These are phyloP conservation scores for Sturnus vulgaris DNA, from an alignment of 2,113 vertebrate genomes.

Conservation along the genomic window DNA sequence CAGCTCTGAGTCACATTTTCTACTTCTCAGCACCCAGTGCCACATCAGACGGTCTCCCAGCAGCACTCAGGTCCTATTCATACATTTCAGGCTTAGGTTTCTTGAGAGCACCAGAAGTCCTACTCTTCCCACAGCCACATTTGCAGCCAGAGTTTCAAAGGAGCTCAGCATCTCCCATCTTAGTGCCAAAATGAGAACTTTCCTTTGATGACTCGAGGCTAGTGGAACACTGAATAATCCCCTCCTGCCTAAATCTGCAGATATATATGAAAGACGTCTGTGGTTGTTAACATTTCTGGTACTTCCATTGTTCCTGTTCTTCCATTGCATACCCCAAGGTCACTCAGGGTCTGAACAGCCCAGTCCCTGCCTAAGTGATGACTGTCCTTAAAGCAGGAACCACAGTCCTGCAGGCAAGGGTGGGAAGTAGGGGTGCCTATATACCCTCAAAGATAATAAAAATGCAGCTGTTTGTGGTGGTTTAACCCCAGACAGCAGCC, in stretches of 20 bases:
- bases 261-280: neutral
- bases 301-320: neutral
- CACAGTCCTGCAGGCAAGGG: neutral
- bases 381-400: neutral
- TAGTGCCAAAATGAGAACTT: neutral
- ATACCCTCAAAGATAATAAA: neutral
- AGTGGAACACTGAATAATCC: neutral
- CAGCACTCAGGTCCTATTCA: neutral
- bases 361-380: neutral
- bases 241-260: neutral
- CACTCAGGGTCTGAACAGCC: rapidly evolving
- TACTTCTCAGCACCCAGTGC: neutral
- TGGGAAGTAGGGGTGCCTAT: neutral
- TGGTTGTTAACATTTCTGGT: neutral
- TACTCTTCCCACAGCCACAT: neutral
- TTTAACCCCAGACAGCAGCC: neutral
- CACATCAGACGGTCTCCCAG: neutral
- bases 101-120: neutral
- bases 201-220: neutral
- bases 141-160: neutral
- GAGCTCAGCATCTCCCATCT: neutral
- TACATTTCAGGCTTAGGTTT: neutral
- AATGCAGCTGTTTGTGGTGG: neutral
- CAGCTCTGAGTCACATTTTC: neutral
- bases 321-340: neutral